Conservation (phyloP, 2,113 vertebrate genomes). For the Camelus bactrianus region DNA sequence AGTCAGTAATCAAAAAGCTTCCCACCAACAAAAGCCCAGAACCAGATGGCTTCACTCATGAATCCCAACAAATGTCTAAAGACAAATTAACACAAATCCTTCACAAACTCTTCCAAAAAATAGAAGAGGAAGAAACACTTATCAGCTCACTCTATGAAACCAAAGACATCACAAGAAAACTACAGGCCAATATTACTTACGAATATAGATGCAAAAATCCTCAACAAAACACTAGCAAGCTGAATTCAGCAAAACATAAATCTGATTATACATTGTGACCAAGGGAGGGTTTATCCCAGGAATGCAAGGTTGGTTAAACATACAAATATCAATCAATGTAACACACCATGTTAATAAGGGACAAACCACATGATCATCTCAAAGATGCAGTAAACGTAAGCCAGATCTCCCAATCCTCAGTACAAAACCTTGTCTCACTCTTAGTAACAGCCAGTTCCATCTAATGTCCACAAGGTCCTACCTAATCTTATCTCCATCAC, state of each 20-base stretch:
- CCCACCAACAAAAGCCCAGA: conserved; percentile 61
- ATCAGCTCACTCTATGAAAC: not conserved
- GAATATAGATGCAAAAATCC: not conserved
- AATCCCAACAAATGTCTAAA: conserved; percentile 61
- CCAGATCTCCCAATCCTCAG: not conserved
- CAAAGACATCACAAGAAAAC: not conserved
- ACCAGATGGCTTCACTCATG: conserved; percentile 58
- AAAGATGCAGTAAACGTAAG: not conserved
- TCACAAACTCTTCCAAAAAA: conserved; percentile 47
- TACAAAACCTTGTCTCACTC: not conserved
- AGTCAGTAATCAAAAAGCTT: conserved; percentile 46
- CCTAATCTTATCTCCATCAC: rapidly evolving
- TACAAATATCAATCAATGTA: not conserved
- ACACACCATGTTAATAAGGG: not conserved
- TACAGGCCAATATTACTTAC: not conserved
- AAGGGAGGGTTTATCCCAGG: not conserved
- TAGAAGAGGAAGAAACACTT: not conserved
- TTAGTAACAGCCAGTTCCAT: not conserved
- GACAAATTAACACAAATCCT: conserved; percentile 51
- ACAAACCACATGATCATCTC: not conserved
- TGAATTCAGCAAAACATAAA: not conserved
- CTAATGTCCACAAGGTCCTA: not conserved
- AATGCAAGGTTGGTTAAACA: conserved; percentile 50
- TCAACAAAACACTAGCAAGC: not conserved
- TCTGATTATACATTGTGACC: not conserved